Evolutionary conservation across 2,797 vertebrate genomes (phyloP).

Genomic region (Mormyrops attenuatus): DNA sequence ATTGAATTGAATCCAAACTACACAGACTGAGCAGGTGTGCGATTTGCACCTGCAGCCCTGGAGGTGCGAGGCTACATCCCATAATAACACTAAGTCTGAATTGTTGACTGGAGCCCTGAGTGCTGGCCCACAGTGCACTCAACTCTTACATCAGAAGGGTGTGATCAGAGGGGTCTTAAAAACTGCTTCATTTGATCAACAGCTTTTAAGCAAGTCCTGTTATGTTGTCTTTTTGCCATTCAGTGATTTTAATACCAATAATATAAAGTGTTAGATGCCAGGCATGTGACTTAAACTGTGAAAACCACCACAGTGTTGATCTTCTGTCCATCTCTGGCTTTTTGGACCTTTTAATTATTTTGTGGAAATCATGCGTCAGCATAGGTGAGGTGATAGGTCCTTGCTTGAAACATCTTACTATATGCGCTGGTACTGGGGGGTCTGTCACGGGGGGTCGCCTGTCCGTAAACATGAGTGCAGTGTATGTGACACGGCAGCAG

Average conservation of each 20-base stretch:
- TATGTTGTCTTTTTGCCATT: not conserved
- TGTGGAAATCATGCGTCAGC: not conserved
- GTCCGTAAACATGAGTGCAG: not conserved
- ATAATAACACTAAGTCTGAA: not conserved
- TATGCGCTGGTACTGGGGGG: not conserved
- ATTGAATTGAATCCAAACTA: not conserved
- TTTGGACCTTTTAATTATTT: not conserved
- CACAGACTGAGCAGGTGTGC: not conserved
- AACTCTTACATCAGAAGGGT: not conserved
- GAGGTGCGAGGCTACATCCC: not conserved
- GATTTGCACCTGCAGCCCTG: not conserved
- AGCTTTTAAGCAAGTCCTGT: not conserved
- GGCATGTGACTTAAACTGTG: not conserved
- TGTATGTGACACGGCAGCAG: not conserved
- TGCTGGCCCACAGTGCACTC: not conserved
- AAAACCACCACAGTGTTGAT: not conserved
- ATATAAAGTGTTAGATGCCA: not conserved
- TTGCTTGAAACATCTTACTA: not conserved
- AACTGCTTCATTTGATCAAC: not conserved
- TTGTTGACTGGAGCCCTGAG: not conserved
- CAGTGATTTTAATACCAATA: not conserved
- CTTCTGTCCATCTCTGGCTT: not conserved
- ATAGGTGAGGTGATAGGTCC: not conserved
- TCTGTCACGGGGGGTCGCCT: not conserved
- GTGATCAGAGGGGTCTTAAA: not conserved